phyloP scores from a whole-genome alignment of 2,113 vertebrate genomes.

The Megatriorchis doriae region DNA sequence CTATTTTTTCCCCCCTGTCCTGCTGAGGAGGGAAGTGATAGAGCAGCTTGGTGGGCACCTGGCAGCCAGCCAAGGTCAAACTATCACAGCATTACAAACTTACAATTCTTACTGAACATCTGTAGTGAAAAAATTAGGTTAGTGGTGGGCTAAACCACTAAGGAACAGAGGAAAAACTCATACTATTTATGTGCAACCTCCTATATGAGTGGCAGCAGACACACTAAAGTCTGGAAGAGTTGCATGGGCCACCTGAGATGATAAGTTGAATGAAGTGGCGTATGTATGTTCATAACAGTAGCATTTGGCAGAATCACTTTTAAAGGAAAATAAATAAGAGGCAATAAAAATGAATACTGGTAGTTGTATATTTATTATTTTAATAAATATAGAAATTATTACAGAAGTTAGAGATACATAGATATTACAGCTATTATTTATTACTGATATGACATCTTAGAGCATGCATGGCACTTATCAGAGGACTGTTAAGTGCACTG shows the following conservation, averaged over 20 bases:
- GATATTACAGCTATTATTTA: background rate
- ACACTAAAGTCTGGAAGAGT: background rate
- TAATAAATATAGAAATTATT: background rate
- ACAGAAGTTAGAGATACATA: background rate
- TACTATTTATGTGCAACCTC: background rate
- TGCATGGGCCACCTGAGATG: background rate
- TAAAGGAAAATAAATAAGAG: background rate
- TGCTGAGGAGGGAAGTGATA: background rate
- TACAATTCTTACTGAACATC: background rate
- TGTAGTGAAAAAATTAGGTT: background rate
- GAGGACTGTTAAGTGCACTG: background rate
- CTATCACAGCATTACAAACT: background rate
- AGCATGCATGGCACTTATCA: background rate
- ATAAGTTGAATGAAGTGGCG: background rate
- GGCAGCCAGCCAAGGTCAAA: background rate
- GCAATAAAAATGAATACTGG: background rate
- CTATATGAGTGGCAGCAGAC: background rate
- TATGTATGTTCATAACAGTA: background rate
- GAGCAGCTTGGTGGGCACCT: background rate
- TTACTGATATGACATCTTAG: background rate
- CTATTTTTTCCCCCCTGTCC: background rate
- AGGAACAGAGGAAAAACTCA: background rate
- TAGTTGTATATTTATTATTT: background rate
- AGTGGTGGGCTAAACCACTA: background rate
- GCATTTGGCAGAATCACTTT: background rate